Conservation (phyloP, 2,113 vertebrate species). For the Upupa epops region DNA sequence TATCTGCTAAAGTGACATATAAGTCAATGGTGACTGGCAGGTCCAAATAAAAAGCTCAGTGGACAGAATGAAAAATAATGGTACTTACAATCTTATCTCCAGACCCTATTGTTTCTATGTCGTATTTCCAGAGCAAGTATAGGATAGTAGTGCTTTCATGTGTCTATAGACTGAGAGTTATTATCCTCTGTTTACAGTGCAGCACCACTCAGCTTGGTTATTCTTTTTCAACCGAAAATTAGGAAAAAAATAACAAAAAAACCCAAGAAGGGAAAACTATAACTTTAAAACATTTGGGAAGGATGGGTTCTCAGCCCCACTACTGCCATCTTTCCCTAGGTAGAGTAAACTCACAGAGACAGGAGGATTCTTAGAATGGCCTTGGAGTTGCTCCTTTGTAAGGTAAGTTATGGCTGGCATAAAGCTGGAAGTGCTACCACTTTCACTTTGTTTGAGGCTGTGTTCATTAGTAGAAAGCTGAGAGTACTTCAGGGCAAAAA, state of each 20-base stretch:
- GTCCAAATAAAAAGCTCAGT: neutral
- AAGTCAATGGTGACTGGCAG: neutral
- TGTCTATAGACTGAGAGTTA: neutral
- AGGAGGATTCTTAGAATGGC: neutral
- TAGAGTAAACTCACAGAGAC: neutral
- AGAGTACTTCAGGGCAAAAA: neutral
- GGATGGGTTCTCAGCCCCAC: neutral
- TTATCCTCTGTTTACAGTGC: neutral
- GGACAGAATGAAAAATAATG: neutral
- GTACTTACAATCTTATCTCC: neutral
- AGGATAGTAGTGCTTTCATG: neutral
- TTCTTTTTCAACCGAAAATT: neutral
- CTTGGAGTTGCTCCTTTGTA: neutral
- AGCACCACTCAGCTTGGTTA: neutral
- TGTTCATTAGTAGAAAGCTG: neutral
- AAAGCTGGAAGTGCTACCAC: neutral
- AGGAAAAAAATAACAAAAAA: neutral
- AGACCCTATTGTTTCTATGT: neutral
- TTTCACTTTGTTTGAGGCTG: neutral
- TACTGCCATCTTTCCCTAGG: neutral
- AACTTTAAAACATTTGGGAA: neutral
- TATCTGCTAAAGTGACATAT: neutral
- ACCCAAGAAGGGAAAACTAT: neutral
- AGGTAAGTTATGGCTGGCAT: neutral
- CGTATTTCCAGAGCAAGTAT: slow-evolving; percentile 6